These are phyloP conservation scores for Panthera tigris DNA, from an alignment of 2,113 vertebrate species.

Conservation along the genomic window DNA sequence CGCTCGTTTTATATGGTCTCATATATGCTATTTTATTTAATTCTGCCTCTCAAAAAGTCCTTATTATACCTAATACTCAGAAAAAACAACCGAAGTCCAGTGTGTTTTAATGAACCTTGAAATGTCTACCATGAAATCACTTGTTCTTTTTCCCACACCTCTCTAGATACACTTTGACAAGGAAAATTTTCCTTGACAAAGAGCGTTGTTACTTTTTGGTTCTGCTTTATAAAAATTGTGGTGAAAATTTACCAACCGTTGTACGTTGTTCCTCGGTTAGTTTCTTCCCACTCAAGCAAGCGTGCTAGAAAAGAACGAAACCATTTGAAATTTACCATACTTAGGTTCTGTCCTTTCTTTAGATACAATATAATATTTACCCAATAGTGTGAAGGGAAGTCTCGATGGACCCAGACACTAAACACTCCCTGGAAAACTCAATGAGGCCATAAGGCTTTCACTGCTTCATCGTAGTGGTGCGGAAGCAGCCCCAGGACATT, in stretches of 20 bases:
- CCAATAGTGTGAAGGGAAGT: background rate
- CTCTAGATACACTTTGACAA: background rate
- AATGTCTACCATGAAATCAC: background rate
- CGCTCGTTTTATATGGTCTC: background rate
- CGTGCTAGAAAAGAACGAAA: background rate
- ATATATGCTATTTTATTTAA: background rate
- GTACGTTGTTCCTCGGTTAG: background rate
- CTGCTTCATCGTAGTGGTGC: background rate
- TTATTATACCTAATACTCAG: background rate
- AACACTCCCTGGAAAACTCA: background rate
- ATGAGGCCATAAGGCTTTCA: background rate
- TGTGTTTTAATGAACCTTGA: background rate
- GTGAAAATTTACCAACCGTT: background rate
- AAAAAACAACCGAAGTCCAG: background rate
- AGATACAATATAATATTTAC: background rate
- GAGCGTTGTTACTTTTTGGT: background rate
- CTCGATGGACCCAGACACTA: background rate
- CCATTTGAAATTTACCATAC: background rate
- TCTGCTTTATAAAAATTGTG: background rate
- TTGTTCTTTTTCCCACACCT: background rate
- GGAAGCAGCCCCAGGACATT: background rate
- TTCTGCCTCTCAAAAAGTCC: background rate
- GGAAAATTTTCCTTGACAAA: background rate
- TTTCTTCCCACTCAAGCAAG: background rate
- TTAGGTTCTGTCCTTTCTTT: conserved; percentile 4